Percentiles rank a stretch among this genome's conserved stretches.
Evolutionary conservation across 1,140 invertebrate species (phyloP).

Genomic region (Hylyphantes graminicola): DNA sequence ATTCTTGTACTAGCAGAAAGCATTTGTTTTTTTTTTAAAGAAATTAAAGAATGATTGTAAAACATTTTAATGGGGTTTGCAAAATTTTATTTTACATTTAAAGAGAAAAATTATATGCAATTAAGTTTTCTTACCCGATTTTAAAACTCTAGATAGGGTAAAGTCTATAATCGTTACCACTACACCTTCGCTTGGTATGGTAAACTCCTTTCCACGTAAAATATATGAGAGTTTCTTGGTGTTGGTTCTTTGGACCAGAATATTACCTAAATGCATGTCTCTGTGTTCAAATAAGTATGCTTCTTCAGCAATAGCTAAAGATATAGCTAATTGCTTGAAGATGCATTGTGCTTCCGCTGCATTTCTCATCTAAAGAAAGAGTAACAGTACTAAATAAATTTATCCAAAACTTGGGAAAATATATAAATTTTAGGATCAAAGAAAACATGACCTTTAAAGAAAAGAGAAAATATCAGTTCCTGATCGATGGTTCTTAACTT

Average conservation of each 20-base stretch:
- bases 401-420: too few species aligned
- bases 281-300: constrained; percentile 69
- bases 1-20: too few species aligned
- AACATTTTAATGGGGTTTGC: not conserved
- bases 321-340: constrained; percentile 65
- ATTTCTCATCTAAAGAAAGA: constrained; percentile 34
- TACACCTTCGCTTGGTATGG: constrained; percentile 65
- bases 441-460: not conserved
- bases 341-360: constrained; percentile 30
- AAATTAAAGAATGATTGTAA: not conserved
- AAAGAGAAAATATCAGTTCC: not conserved
- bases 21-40: not conserved
- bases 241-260: constrained; percentile 65
- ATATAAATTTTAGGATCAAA: not conserved
- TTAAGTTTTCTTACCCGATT: constrained; percentile 12
- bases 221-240: constrained; percentile 61
- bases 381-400: not conserved
- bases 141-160: constrained; percentile 65
- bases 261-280: constrained; percentile 70
- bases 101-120: not conserved
- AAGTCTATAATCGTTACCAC: constrained; percentile 69
- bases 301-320: constrained; percentile 68
- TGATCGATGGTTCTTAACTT: too few species aligned
- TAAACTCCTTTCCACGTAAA: constrained; percentile 63
- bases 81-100: not conserved